Base-by-base conservation (phyloP, 2,113 vertebrate genomes). In the Syrmaticus mikado region DNA sequence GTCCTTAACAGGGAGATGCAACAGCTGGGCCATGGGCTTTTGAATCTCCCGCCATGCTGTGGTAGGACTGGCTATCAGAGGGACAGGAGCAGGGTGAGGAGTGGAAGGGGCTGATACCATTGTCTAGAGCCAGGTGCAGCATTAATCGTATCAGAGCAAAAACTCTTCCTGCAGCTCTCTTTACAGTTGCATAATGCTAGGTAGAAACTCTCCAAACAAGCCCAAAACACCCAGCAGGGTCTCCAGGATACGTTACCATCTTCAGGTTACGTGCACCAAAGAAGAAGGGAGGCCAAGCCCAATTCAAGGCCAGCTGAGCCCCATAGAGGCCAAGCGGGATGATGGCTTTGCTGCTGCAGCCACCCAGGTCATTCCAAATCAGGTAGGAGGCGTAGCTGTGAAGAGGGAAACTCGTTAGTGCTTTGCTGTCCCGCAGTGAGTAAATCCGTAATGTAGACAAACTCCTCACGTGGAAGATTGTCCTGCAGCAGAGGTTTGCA, bases 381-480 rank as follows among this genome's bases (percentile, higher is more conserved):
- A 99, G 96, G 94, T 99, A 99, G 64, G 99, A 99, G 58, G 98
- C 98, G 7, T 99, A 99, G 34, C 99, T 99, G 96, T 34, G 91
- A 43, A 75, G 87, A 96, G 62, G 60, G 43, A 86, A 53, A 18
- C 5, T 6, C 3, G 0, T 71, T 0, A 86, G 55, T 15, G 36
- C 13, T 53, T 7, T n/a, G 41, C 36, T 45, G 64, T 79, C n/a
- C 46, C 10, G 7, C 52, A 36, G 82, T 0, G 10, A 65, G 28
- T 15, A 12, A 12, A 66, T 8, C 64, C 79, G 34, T 1, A 0
- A 1, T 13, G 7, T 32, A 64, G 10, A 22, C 41, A 4, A 7
- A 2, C 19, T 0, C 9, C 6, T 48, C 30, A 46, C 28, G 3
- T 1, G 9, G 2, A 1, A 8, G 8, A 4, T 10, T 0, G 38